Percentiles rank a stretch among this genome's conserved stretches.
Conservation (phyloP, 2,797 vertebrate genomes). For the Sarcophilus harrisii region DNA sequence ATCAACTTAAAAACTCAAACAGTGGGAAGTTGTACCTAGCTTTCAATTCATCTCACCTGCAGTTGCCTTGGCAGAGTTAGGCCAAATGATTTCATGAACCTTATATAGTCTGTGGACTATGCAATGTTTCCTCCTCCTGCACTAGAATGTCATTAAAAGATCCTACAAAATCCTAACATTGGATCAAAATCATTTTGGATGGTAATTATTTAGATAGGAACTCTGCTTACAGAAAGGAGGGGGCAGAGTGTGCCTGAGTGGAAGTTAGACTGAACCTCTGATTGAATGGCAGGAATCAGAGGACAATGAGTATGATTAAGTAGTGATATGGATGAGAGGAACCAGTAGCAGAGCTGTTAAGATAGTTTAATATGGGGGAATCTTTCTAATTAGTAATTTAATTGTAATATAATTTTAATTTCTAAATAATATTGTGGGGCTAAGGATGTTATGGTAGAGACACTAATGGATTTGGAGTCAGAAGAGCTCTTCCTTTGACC, state of each 20-base stretch:
- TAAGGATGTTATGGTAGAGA: not conserved
- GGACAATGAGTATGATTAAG: not conserved
- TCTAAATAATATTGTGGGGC: not conserved
- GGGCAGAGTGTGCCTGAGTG: not conserved
- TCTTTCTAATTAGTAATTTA: not conserved
- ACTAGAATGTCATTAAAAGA: not conserved
- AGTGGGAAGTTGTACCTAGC: too few relatives aligned
- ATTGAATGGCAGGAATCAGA: not conserved
- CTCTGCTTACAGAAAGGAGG: not conserved
- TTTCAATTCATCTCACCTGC: too few relatives aligned
- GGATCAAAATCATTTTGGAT: not conserved
- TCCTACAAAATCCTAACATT: not conserved
- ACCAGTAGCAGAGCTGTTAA: not conserved
- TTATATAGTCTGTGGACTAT: too few relatives aligned
- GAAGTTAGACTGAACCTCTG: not conserved
- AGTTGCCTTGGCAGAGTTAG: too few relatives aligned
- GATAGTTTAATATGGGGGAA: not conserved
- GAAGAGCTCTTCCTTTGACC: constrained; percentile 15
- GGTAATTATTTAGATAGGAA: not conserved
- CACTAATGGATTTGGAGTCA: not conserved
- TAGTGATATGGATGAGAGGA: not conserved
- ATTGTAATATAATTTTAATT: not conserved
- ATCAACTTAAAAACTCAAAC: too few relatives aligned
- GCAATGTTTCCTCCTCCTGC: too few relatives aligned
- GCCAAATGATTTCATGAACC: too few relatives aligned